Base-by-base conservation (phyloP, 2,888 invertebrate genomes). In the Eupithecia pulchellata region DNA sequence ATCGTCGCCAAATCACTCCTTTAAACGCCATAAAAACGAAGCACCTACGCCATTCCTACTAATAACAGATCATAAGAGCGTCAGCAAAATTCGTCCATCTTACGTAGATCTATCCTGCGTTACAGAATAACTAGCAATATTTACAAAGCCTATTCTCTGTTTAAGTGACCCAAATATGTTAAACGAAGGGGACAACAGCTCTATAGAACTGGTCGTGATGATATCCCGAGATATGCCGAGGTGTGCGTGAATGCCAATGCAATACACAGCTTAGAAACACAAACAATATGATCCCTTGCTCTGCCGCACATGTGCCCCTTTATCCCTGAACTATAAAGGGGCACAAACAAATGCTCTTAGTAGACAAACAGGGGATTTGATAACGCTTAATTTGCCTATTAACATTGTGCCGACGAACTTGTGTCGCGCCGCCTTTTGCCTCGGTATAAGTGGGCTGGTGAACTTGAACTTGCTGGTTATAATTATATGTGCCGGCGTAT, bases 231-330 rank as follows among this genome's bases (percentile, higher is more conserved):
- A 83, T 86, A 84, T 74, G 68, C 66, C 68, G 74, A 75, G 75
- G 78, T 78, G 79, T 75, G 77, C 88, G 88, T 88, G 90, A 81
- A 81, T 74, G 71, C 77, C 81, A 88, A 91, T 89, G 84, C 82
- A 80, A 79, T 82, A 78, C 75, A 73, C 75, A 75, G 89, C 83
- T 91, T 90, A 89, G 81, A 77, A 79, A 80, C 75, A 83, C 84
- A 86, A 89, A 89, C 85, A 84, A 81, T 78, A 73, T 61, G 67
- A 72, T 75, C 73, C 72, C 77, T 79, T 78, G 79, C 14, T 27
- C 27, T 9, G 29, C 62, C 29, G 52, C 74, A 75, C 71, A 68
- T 63, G 67, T 73, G 76, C 77, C 76, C 78, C 79, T 81, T 79
- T 77, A 77, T 79, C 77, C 78, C 79, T 76, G 79, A 78, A 79